Evolutionary conservation across 2,113 vertebrate species (phyloP).

Genomic region (Ammospiza caudacuta): DNA sequence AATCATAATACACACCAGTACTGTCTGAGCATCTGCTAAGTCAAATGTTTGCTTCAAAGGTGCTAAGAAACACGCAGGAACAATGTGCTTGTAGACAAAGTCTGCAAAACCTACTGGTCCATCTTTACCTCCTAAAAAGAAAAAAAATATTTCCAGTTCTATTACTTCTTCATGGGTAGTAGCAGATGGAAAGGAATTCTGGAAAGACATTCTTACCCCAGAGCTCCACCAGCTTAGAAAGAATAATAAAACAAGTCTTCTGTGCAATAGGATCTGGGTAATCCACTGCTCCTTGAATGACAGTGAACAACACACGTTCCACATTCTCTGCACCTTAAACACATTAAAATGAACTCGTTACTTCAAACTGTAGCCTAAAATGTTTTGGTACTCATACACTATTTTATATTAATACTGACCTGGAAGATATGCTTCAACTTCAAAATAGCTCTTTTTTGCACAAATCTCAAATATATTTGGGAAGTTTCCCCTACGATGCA

Average conservation of each 20-base stretch:
- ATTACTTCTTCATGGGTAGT: not conserved
- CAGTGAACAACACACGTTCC: slow-evolving; percentile 90
- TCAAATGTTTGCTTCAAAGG: slow-evolving; percentile 96
- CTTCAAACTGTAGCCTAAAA: not conserved
- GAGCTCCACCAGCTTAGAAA: slow-evolving; percentile 92
- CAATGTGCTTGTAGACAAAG: slow-evolving; percentile 98
- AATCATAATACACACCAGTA: slow-evolving; percentile 80
- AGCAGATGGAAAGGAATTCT: not conserved
- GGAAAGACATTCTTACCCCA: slow-evolving; percentile 81
- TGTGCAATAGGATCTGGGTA: slow-evolving; percentile 96
- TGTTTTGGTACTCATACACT: not conserved
- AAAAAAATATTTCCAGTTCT: slow-evolving; percentile 18
- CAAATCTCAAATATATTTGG: slow-evolving; percentile 45
- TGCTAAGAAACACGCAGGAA: slow-evolving; percentile 95
- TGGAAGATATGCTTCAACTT: slow-evolving; percentile 39
- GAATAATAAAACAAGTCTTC: slow-evolving; percentile 97
- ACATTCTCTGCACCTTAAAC: slow-evolving; percentile 88
- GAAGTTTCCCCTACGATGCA: slow-evolving; percentile 41
- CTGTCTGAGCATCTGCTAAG: slow-evolving; percentile 94
- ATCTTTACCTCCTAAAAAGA: slow-evolving; percentile 89
- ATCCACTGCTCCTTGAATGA: slow-evolving; percentile 97
- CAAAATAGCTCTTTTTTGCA: slow-evolving; percentile 49
- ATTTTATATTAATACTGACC: slow-evolving; percentile 21
- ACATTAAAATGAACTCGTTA: slow-evolving; percentile 2
- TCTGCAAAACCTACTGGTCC: slow-evolving; percentile 95